phyloP scores from a whole-genome alignment of 1,140 invertebrate genomes.

The Lamellibrachia luymesi region DNA sequence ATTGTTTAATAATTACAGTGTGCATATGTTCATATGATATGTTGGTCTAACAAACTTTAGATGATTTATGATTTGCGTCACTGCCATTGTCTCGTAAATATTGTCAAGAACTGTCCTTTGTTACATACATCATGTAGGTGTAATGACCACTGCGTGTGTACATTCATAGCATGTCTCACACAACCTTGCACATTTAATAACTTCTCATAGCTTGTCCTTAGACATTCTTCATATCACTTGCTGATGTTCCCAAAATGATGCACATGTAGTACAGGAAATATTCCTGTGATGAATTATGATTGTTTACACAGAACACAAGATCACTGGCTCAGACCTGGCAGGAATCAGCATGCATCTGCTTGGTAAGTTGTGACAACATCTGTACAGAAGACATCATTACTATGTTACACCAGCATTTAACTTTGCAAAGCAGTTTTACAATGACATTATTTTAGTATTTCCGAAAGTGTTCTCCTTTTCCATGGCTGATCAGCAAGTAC shows the following conservation, averaged over 20 bases:
- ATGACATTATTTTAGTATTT: neutral
- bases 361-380: neutral
- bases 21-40: no score
- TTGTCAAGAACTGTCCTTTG: no score
- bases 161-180: no score
- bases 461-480: neutral
- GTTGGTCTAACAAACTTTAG: no score
- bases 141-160: no score
- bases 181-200: no score
- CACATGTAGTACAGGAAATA: neutral
- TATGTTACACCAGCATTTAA: conserved; percentile 4
- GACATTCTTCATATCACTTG: neutral
- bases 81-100: no score
- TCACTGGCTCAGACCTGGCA: neutral
- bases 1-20: no score
- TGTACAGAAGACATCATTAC: neutral
- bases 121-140: no score
- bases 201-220: no score
- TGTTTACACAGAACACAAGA: neutral
- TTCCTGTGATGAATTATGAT: neutral
- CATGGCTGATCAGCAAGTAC: no score
- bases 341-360: conserved; percentile 9
- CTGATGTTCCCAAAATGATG: neutral
- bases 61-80: no score
- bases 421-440: neutral